These are phyloP conservation scores for Blomia tropicalis DNA, from an alignment of 2,888 invertebrate species.

Conservation along the genomic window DNA sequence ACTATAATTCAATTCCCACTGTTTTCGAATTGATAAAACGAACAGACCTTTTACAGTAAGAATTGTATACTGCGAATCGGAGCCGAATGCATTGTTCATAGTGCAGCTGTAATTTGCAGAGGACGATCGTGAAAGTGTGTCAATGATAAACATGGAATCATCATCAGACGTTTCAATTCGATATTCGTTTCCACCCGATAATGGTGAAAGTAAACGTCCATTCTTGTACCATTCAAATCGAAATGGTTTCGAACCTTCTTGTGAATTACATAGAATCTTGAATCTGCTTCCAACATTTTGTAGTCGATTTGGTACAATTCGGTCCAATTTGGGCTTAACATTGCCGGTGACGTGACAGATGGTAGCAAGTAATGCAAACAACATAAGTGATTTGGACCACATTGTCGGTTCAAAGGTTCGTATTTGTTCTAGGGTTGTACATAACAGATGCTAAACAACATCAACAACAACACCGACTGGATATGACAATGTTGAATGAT, in stretches of 20 bases:
- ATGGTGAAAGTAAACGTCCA: background rate
- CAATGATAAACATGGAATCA: slow-evolving; percentile 2
- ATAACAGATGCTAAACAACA: too few species aligned
- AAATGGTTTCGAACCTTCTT: slow-evolving; percentile 15
- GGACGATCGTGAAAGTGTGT: background rate
- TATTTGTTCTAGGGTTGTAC: slow-evolving; percentile 15
- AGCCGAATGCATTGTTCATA: background rate
- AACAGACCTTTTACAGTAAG: background rate
- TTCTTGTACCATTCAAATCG: slow-evolving; percentile 9
- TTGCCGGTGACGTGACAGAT: background rate
- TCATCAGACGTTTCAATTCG: background rate
- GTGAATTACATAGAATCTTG: background rate
- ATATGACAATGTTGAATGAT: background rate
- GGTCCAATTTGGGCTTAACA: background rate
- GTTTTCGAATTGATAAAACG: too few species aligned
- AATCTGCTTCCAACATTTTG: slow-evolving; percentile 4
- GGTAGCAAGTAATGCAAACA: background rate
- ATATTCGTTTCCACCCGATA: background rate
- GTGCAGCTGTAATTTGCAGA: background rate
- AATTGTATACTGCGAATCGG: background rate
- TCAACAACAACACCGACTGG: background rate
- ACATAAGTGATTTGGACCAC: background rate
- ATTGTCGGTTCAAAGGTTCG: too few species aligned
- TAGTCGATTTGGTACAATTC: background rate
- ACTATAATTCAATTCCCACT: too few species aligned